These are phyloP conservation scores for Temnothorax unifasciatus DNA, from an alignment of 2,888 invertebrate genomes.

Conservation along the genomic window DNA sequence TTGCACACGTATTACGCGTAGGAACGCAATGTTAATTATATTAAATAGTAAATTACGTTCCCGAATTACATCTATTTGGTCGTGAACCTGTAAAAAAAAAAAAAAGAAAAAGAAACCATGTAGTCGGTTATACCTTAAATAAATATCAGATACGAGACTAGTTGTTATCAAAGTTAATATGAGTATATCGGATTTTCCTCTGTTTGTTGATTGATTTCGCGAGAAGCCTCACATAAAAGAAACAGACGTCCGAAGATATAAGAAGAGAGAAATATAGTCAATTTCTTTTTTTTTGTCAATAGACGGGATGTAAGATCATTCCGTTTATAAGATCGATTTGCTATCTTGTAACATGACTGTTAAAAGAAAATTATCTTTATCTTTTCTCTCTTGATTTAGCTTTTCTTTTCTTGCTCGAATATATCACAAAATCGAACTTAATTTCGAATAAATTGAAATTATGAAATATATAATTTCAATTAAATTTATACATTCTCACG, in stretches of 20 bases:
- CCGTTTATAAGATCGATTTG: constrained; percentile 23
- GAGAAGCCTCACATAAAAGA: constrained; percentile 9
- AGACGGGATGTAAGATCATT: constrained; percentile 16
- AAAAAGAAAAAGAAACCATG: constrained; percentile 63
- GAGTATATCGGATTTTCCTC: constrained; percentile 57
- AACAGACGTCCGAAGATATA: not conserved
- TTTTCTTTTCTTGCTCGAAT: not conserved
- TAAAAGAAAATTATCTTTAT: constrained; percentile 19
- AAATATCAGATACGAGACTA: constrained; percentile 82
- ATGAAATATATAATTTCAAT: constrained; percentile 18
- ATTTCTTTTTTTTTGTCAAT: constrained; percentile 23
- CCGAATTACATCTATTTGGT: constrained; percentile 78
- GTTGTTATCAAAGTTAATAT: constrained; percentile 79
- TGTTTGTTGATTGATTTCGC: not conserved
- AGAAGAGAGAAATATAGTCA: constrained; percentile 9
- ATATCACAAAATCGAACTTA: constrained; percentile 27
- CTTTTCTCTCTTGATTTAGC: not conserved
- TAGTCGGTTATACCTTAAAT: constrained; percentile 70
- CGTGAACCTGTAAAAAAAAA: constrained; percentile 71
- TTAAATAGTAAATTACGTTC: constrained; percentile 68
- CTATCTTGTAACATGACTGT: not conserved
- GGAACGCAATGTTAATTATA: constrained; percentile 68
- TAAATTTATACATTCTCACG: not conserved
- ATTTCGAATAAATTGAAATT: constrained; percentile 20
- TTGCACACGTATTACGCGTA: constrained; percentile 70